A percentile compares a stretch with the other conserved stretches of the same genome.
These are phyloP conservation scores for Vanacampus margaritifer DNA, from an alignment of 2,113 vertebrate species.

Conservation along the genomic window DNA sequence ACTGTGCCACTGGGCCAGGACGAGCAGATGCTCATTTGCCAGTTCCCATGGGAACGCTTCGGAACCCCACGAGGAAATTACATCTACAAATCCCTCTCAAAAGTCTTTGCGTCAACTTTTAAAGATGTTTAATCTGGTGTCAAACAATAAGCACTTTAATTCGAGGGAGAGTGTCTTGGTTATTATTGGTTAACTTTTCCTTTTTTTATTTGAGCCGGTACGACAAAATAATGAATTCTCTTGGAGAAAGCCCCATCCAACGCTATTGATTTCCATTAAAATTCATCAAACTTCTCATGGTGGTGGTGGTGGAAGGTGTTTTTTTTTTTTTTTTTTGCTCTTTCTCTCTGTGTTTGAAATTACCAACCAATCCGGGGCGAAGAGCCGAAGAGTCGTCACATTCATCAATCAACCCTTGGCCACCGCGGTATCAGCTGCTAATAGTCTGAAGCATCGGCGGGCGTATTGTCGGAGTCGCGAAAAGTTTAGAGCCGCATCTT, in stretches of 20 bases:
- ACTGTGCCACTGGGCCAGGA: constrained; percentile 49
- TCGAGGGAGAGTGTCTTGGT: constrained; percentile 24
- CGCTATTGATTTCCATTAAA: constrained; percentile 79
- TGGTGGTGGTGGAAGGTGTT: constrained; percentile 40
- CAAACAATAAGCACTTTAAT: constrained; percentile 30
- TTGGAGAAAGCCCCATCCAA: constrained; percentile 52
- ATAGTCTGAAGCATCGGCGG: constrained; percentile 45
- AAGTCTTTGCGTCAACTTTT: constrained; percentile 44
- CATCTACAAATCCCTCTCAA: constrained; percentile 33
- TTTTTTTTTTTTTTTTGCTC: constrained; percentile 37
- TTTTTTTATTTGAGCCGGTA: constrained; percentile 8
- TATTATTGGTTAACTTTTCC: constrained; percentile 32
- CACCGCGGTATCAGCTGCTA: constrained; percentile 39
- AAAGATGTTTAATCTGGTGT: constrained; percentile 27
- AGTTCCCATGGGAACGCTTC: constrained; percentile 64
- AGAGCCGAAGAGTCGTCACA: constrained; percentile 39
- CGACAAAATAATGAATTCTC: constrained; percentile 67
- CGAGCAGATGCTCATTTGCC: constrained; percentile 57
- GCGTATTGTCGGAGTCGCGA: constrained; percentile 34
- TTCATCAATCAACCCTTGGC: constrained; percentile 54
- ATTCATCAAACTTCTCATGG: constrained; percentile 74
- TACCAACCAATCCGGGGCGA: constrained; percentile 46
- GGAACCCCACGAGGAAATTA: constrained; percentile 36
- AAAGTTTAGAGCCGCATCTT: constrained; percentile 53
- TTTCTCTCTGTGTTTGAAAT: constrained; percentile 47